Base-by-base conservation (phyloP, 2,113 vertebrate species). In the Eurystomus gularis region DNA sequence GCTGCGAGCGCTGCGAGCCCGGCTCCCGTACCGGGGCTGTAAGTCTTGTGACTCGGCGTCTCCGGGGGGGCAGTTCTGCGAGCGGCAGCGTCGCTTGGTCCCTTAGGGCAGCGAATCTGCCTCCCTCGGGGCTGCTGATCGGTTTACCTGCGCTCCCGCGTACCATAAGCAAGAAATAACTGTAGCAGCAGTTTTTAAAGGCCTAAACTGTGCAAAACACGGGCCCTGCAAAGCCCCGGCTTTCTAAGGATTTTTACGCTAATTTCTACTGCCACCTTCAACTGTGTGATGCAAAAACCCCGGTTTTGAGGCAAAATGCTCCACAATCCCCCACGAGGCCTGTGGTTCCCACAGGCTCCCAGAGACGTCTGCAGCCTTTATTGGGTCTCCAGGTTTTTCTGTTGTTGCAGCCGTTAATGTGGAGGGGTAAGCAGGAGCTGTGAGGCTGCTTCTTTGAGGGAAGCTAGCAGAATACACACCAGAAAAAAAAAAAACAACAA, bases 111-210 rank as follows among this genome's bases (percentile, higher is more conserved):
- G 25, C 4, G 8, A 13, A 3, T 9, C 4, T 3, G 44, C 69
- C 33, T 49, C 23, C 15, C 66, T 62, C 37, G n/a, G 33, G 18
- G 55, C 33, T 7, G 39, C 18, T 20, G 19, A 9, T 9, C 9
- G 2, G 3, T 20, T 57, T 24, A 21, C 12, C 0, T 8, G 20
- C 2, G 6, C 25, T 25, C 17, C 0, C 0, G n/a, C 6, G 42
- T 5, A 6, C 29, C 13, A 0, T 7, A 11, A 14, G 8, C 7
- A 46, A 31, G 1, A 29, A 20, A 12, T 13, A 7, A n/a, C 25
- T 2, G 19, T 4, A 18, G 19, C 42, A 55, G 46, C 49, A 16
- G n/a, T 10, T 76, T 40, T 5, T 9, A 54, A 55, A 66, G 55
- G n/a, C 31, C 13, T 31, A 5, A 57, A 12, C 18, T 20, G n/a